Evolutionary conservation across 2,888 invertebrate species (phyloP).

Genomic region (Harmothoe impar): DNA sequence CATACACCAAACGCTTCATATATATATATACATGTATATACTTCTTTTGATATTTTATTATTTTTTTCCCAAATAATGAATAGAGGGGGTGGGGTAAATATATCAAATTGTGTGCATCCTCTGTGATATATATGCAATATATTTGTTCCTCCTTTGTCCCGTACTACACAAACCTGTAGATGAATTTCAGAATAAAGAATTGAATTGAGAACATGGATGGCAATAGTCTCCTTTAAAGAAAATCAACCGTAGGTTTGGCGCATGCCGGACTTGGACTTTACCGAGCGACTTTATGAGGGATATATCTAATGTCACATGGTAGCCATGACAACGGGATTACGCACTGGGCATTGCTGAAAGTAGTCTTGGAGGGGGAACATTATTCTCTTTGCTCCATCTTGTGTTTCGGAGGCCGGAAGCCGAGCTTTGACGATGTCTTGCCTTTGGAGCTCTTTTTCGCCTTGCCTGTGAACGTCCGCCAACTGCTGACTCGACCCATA

Average conservation of each 20-base stretch:
- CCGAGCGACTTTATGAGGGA: background rate
- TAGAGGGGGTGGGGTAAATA: too few species aligned
- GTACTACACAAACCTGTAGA: too few species aligned
- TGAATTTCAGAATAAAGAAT: too few species aligned
- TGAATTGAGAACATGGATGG: too few species aligned
- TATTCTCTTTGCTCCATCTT: conserved; percentile 73
- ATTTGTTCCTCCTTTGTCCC: too few species aligned
- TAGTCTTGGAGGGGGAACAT: background rate
- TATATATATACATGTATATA: too few species aligned
- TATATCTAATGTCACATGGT: background rate
- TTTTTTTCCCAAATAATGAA: too few species aligned
- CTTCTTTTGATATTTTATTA: too few species aligned
- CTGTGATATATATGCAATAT: too few species aligned
- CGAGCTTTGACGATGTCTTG: conserved; percentile 75
- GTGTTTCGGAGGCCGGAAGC: conserved; percentile 82
- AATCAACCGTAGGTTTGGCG: background rate
- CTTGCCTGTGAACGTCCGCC: conserved; percentile 78
- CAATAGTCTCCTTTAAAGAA: background rate
- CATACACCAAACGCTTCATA: too few species aligned
- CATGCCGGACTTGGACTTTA: background rate
- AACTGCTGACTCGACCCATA: conserved; percentile 81
- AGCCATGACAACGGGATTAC: background rate
- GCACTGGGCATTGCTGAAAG: background rate
- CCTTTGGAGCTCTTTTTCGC: conserved; percentile 74
- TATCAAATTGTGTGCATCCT: too few species aligned